Conservation (phyloP, 1,140 invertebrate genomes). For the Cylas formicarius region DNA sequence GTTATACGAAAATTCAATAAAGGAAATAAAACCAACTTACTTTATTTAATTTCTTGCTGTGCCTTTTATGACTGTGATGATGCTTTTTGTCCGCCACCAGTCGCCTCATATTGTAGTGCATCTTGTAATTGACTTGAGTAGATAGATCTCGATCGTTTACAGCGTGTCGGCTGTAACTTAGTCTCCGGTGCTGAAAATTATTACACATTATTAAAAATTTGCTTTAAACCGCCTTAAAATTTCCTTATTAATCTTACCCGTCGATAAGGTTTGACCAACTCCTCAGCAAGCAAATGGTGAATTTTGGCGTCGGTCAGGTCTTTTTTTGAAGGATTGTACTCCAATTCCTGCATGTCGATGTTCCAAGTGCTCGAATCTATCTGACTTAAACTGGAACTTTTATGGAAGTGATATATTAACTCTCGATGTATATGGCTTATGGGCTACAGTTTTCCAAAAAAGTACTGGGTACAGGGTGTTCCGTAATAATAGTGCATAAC, state of each 20-base stretch:
- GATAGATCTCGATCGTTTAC: conserved; percentile 81
- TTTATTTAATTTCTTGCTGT: conserved; percentile 66
- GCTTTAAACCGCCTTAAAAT: not conserved
- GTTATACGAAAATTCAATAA: too few relatives aligned
- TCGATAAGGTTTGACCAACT: conserved; percentile 81
- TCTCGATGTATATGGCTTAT: too few relatives aligned
- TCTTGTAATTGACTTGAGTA: conserved; percentile 83
- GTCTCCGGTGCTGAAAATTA: conserved; percentile 65
- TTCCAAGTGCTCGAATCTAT: conserved; percentile 76
- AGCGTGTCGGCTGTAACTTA: conserved; percentile 85
- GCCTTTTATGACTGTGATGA: conserved; percentile 60
- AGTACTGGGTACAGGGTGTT: too few relatives aligned
- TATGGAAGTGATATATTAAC: too few relatives aligned
- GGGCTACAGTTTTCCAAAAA: too few relatives aligned
- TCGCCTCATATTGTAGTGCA: conserved; percentile 83
- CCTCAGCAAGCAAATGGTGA: conserved; percentile 86
- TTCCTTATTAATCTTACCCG: conserved; percentile 65
- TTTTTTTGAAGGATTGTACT: conserved; percentile 86
- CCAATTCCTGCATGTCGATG: conserved; percentile 86
- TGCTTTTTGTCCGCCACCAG: conserved; percentile 78
- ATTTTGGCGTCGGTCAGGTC: conserved; percentile 88
- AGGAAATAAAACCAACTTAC: too few relatives aligned
- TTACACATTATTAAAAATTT: not conserved
- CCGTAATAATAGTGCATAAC: too few relatives aligned
- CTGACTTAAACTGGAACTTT: conserved; percentile 73